Conservation (phyloP, 1,140 invertebrate genomes). For the Lysiphlebus fabarum region DNA sequence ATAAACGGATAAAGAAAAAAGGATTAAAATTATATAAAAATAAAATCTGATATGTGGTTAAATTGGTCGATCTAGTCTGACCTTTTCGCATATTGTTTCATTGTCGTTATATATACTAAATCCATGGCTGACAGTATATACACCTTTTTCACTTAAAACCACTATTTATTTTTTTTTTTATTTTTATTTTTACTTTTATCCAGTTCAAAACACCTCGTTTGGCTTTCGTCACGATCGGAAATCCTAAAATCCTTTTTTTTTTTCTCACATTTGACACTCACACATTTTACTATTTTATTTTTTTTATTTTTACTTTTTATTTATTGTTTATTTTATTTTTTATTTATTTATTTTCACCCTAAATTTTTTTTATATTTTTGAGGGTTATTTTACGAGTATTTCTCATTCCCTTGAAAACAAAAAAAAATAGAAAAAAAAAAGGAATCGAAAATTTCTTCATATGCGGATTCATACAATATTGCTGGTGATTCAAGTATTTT, state of each 20-base stretch:
- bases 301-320: too few species aligned
- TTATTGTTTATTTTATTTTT: too few species aligned
- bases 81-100: not conserved
- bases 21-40: not conserved
- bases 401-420: too few species aligned
- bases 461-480: too few species aligned
- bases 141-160: not conserved
- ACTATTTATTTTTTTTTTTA: not conserved
- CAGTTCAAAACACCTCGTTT: constrained; percentile 25
- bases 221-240: constrained; percentile 26
- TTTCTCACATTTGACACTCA: constrained; percentile 1
- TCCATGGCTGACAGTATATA: not conserved
- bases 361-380: too few species aligned
- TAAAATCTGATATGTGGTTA: not conserved
- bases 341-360: too few species aligned
- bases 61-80: not conserved
- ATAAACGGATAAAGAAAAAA: too few species aligned
- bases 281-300: constrained; percentile 2
- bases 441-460: too few species aligned
- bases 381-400: too few species aligned
- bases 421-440: too few species aligned
- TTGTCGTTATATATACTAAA: not conserved
- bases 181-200: too few species aligned
- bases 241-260: constrained; percentile 20
- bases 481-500: too few species aligned